These are phyloP conservation scores for Motacilla tschutschensis DNA, from an alignment of 2,113 vertebrate species.

Conservation along the genomic window DNA sequence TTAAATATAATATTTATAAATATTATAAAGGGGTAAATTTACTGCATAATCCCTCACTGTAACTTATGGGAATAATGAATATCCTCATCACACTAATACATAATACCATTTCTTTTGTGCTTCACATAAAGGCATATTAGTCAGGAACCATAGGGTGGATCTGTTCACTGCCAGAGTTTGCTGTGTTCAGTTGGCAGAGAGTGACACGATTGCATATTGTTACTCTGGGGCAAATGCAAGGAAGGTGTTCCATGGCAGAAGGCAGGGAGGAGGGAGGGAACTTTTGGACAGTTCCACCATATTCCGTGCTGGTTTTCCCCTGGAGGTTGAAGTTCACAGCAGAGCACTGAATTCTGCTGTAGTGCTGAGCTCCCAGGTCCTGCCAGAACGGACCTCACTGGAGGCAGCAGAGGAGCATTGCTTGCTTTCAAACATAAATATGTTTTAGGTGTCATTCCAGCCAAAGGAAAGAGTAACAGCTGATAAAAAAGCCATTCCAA, in stretches of 20 bases:
- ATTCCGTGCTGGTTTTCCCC: not conserved
- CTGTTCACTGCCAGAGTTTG: not conserved
- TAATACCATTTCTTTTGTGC: not conserved
- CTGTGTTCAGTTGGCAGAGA: not conserved
- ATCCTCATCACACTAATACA: not conserved
- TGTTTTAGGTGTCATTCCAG: not conserved
- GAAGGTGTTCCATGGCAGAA: not conserved
- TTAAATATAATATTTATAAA: not conserved
- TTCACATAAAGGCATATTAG: not conserved
- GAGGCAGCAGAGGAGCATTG: not conserved
- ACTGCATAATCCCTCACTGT: not conserved
- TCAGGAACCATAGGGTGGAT: not conserved
- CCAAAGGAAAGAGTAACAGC: not conserved
- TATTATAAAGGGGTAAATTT: not conserved
- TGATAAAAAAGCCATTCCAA: not conserved
- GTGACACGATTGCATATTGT: accelerated
- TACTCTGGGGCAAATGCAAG: not conserved
- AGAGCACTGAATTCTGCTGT: not conserved
- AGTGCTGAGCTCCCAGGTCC: not conserved
- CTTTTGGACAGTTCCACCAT: not conserved
- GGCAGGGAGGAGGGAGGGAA: not conserved
- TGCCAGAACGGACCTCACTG: not conserved
- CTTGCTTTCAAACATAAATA: not conserved
- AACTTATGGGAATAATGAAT: not conserved
- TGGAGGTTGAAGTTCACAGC: not conserved